These are phyloP conservation scores for Papilio protenor DNA, from an alignment of 2,888 invertebrate genomes.

Conservation along the genomic window DNA sequence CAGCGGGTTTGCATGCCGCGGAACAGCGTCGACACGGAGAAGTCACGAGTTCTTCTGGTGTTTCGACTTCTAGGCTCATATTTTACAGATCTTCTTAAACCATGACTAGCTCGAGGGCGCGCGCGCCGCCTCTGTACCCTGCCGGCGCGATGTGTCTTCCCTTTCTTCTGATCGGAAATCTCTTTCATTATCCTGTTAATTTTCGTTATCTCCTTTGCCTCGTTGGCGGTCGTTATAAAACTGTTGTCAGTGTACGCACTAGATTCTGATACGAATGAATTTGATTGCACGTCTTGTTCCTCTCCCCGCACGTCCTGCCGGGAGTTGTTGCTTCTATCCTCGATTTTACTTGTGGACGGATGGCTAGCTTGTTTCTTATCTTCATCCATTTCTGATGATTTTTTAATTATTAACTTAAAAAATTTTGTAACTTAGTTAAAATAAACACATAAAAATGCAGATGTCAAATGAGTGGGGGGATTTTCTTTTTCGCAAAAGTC, in stretches of 20 bases:
- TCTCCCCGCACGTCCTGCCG: constrained; percentile 48
- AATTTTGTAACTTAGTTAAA: constrained; percentile 58
- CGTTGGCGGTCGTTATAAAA: constrained; percentile 51
- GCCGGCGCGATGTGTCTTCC: constrained; percentile 48
- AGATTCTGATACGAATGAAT: constrained; percentile 54
- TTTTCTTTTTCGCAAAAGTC: constrained; percentile 32
- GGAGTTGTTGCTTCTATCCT: constrained; percentile 50
- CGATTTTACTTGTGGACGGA: constrained; percentile 61
- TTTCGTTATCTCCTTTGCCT: constrained; percentile 48
- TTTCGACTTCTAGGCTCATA: constrained; percentile 49
- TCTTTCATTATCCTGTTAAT: constrained; percentile 23
- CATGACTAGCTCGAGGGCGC: constrained; percentile 46
- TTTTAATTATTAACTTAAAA: constrained; percentile 57
- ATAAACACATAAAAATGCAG: constrained; percentile 37
- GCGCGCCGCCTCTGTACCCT: constrained; percentile 57
- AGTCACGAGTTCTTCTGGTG: constrained; percentile 49
- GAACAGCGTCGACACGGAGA: constrained; percentile 59
- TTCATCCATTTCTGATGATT: constrained; percentile 60
- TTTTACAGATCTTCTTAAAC: constrained; percentile 48
- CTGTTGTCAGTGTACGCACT: constrained; percentile 53
- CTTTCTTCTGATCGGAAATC: constrained; percentile 51
- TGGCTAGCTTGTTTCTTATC: constrained; percentile 56
- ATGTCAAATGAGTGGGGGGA: constrained; percentile 43
- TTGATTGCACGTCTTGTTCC: constrained; percentile 48
- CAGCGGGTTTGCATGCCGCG: constrained; percentile 52